Conservation (phyloP, 2,888 invertebrate genomes). For the Agrilus mali region DNA sequence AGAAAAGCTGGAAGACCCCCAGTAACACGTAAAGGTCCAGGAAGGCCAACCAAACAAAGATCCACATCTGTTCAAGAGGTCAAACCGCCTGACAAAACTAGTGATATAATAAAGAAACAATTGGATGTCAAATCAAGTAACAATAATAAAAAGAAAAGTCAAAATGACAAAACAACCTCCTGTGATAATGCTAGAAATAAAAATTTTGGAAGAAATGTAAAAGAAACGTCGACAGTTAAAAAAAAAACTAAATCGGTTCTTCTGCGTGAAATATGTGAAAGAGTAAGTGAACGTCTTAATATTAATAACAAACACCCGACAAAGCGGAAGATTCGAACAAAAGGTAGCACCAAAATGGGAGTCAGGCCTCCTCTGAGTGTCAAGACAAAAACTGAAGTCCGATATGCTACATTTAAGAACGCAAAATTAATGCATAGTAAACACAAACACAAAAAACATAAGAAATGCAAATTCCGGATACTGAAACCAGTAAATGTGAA, state of each 20-base stretch:
- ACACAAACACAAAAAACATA: constrained; percentile 35
- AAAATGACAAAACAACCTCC: constrained; percentile 5
- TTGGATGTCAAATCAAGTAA: constrained; percentile 6
- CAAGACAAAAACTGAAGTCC: constrained; percentile 23
- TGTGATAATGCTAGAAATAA: background rate
- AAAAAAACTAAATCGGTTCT: constrained; percentile 15
- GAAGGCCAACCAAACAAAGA: constrained; percentile 34
- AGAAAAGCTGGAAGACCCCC: constrained; percentile 60
- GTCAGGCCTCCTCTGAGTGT: constrained; percentile 17
- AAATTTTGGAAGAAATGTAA: constrained; percentile 2
- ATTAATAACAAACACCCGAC: constrained; percentile 13
- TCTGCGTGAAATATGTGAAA: constrained; percentile 26
- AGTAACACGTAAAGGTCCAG: constrained; percentile 39
- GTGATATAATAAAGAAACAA: constrained; percentile 4
- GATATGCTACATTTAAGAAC: constrained; percentile 27
- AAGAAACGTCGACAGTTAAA: constrained; percentile 3
- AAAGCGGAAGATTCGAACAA: constrained; percentile 8
- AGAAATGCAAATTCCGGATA: constrained; percentile 43
- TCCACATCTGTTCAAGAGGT: background rate
- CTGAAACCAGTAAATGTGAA: constrained; percentile 27
- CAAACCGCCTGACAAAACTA: constrained; percentile 2
- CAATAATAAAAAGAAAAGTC: constrained; percentile 5
- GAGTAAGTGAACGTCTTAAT: constrained; percentile 26
- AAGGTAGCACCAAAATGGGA: constrained; percentile 5
- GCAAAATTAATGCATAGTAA: constrained; percentile 33